These are phyloP conservation scores for Sarcoramphus papa DNA, from an alignment of 2,797 vertebrate species.

Conservation along the genomic window DNA sequence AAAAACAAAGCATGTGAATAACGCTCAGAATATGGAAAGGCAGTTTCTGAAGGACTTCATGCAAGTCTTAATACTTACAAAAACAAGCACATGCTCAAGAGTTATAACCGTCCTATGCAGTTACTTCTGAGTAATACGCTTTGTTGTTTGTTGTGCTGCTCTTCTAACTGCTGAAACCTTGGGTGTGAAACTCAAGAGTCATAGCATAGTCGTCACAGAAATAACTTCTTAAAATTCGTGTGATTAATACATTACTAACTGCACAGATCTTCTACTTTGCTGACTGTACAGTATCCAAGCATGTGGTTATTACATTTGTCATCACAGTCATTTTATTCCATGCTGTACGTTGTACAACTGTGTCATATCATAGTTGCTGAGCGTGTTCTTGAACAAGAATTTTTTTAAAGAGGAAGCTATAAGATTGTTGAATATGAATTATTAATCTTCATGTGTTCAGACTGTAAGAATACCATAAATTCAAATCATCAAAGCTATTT, in stretches of 20 bases:
- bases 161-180: not conserved
- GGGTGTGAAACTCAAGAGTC: not conserved
- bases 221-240: not conserved
- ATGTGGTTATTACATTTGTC: not conserved
- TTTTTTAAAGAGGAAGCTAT: not conserved
- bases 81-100: not conserved
- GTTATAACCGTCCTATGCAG: not conserved
- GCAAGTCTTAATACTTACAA: not conserved
- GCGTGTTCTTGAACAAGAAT: not conserved
- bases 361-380: not conserved
- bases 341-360: not conserved
- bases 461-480: not conserved
- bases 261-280: not conserved
- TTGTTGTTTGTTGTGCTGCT: not conserved
- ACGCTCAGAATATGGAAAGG: not conserved
- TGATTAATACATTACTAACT: not conserved
- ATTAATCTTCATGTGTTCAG: not conserved
- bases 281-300: not conserved
- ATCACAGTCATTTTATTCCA: not conserved
- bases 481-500: not conserved
- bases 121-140: not conserved
- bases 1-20: not conserved
- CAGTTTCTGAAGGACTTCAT: not conserved
- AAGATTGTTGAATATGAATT: not conserved
- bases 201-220: not conserved